Base-by-base conservation (phyloP, 2,113 vertebrate species). In the Eptatretus burgeri region DNA sequence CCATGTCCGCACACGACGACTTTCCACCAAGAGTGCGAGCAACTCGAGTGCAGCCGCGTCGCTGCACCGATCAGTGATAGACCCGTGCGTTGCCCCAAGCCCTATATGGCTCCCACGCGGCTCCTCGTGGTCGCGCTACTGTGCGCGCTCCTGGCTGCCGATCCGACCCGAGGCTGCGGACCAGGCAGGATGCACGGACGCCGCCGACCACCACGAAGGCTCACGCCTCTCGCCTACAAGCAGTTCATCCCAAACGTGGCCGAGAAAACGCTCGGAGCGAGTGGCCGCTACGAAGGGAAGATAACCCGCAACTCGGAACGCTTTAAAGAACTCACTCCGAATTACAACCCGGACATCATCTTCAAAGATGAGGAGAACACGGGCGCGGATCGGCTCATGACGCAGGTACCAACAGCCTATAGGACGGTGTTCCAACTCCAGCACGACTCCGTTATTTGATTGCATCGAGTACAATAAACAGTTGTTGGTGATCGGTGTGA, bases 351-450 rank as follows among this genome's bases (percentile, higher is more conserved):
- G 73, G 89, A 98, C 82, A 98, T 95, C 77, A 95, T 95, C 71
- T 98, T 95, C 77, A 98, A 95, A 77, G 89, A 95, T 78, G 89
- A 98, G 75, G 91, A 98, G 76, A 94, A 93, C 80, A 98, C 87
- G 52, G 87, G 84, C 69, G 91, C 91, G 41, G 91, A 98, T 82
- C 75, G 91, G 71, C 85, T 98, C 70, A 98, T 98, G 87, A 95
- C 91, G 79, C 89, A 98, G 89, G 89, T 95, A 41, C 27, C 27
- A 41, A 41, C 27, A 41, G 7, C 27, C 27, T 41, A 41, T 41
- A 41, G 27, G 27, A 41, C 7, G 27, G 27, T 41, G 27, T 41
- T 41, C 27, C 27, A 41, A 41, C 3, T 41, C 27, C 27, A 41
- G 27, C 27, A 41, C 27, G 27, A 41, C 27, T 41, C 27, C 27